Evolutionary conservation across 2,888 invertebrate genomes (phyloP), one percentile per base, ranked within the genome.

Genomic region (Julus scanicus): DNA sequence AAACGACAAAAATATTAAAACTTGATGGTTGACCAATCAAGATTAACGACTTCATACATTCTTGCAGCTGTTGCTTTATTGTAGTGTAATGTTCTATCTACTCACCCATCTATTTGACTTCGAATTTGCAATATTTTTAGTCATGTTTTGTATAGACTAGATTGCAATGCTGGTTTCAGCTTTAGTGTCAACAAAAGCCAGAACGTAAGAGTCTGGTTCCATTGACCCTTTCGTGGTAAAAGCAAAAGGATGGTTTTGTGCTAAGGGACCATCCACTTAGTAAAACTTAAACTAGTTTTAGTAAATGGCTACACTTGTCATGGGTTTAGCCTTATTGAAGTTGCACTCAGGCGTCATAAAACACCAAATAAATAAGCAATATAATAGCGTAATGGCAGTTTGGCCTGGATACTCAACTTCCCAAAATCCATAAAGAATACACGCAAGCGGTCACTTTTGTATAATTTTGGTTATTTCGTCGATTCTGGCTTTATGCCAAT

Each of bases 261-360:
- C 57, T n/a, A 17, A 17, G 57, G 57, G n/a, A n/a, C 57, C 17
- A n/a, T 63, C 57, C n/a, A 63, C 57, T 17, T 17, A 63, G n/a
- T 53, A 53, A 53, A 15, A n/a, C 57, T n/a, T n/a, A 63, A 63
- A 63, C 17, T 29, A 29, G 71, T 71, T 71, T 71, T 20, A 71
- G 11, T 6, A 29, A 71, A 71, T 71, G n/a, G 5, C 71, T 63
- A 63, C 63, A n/a, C n/a, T 63, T n/a, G 63, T n/a, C 17, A 71
- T 71, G 29, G 29, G 29, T 71, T 29, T 71, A 71, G 71, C 71
- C 9, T 71, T 71, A 71, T 29, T 71, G 71, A 71, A 71, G 71
- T 71, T 71, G 71, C 71, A 29, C 71, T 71, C 71, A 71, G 71
- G 71, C 71, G 71, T 71, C 71, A 71, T 71, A 71, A 71, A 71